Conservation (phyloP, 2,797 vertebrate species). For the Podarcis siculus region DNA sequence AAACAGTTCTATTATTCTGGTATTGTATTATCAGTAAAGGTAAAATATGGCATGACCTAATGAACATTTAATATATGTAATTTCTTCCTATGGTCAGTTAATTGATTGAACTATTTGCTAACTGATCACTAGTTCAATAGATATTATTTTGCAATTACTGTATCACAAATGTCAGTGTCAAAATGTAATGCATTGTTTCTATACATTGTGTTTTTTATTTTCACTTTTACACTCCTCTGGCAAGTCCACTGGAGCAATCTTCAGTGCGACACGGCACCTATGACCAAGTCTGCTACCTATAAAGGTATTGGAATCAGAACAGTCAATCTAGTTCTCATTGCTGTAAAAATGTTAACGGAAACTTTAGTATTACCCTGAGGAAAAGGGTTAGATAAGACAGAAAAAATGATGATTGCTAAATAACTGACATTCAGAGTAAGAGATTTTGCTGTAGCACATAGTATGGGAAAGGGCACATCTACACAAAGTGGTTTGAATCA, state of each 20-base stretch:
- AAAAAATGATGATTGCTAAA: not conserved
- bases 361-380: not conserved
- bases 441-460: not conserved
- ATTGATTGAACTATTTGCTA: conserved; percentile 56
- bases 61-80: conserved; percentile 52
- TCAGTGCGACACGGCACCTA: too few species aligned
- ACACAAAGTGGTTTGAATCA: not conserved
- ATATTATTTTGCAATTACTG: conserved; percentile 11
- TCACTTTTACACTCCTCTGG: conserved; percentile 42
- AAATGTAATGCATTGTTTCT: conserved; percentile 47
- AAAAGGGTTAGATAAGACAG: not conserved
- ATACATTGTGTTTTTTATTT: conserved; percentile 29
- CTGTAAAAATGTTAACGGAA: conserved; percentile 7
- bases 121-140: conserved; percentile 43
- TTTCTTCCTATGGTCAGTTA: conserved; percentile 43
- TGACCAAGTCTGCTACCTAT: not conserved
- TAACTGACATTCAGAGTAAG: not conserved
- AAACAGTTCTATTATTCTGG: conserved; percentile 52
- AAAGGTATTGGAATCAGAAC: not conserved
- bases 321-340: not conserved
- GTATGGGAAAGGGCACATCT: too few species aligned
- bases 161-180: conserved; percentile 45
- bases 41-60: conserved; percentile 62
- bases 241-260: not conserved
- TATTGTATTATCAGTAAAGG: conserved; percentile 54